phyloP scores from a whole-genome alignment of 2,888 invertebrate species.

The Phrixothrix hirtus region DNA sequence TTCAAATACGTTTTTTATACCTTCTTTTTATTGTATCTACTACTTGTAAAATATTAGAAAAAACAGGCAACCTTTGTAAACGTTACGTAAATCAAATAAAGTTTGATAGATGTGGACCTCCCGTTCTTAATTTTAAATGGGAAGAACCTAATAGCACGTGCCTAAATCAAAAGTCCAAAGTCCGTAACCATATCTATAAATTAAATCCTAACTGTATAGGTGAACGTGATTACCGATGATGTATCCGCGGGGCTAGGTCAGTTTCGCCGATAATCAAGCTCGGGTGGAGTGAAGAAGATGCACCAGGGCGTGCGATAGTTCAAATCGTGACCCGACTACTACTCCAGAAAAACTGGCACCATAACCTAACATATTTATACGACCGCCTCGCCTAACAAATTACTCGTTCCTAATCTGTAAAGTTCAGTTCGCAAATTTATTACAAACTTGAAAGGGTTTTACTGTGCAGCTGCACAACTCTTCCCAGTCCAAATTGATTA shows the following conservation, averaged over 20 bases:
- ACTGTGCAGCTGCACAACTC: too few relatives aligned
- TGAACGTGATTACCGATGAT: constrained; percentile 31
- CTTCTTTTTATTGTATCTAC: constrained; percentile 36
- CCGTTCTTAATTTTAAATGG: too few relatives aligned
- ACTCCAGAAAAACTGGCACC: constrained; percentile 41
- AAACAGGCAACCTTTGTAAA: background rate
- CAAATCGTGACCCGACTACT: constrained; percentile 60
- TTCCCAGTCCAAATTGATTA: too few relatives aligned
- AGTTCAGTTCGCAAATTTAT: too few relatives aligned
- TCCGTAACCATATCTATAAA: constrained; percentile 6
- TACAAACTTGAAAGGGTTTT: too few relatives aligned
- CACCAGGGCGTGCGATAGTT: constrained; percentile 63
- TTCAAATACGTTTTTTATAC: constrained; percentile 48
- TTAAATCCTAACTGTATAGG: constrained; percentile 27
- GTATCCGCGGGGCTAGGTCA: constrained; percentile 34
- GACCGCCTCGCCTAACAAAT: constrained; percentile 14
- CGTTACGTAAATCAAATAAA: background rate
- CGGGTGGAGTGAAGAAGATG: constrained; percentile 37
- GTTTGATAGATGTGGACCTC: too few relatives aligned
- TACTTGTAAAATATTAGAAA: constrained; percentile 3
- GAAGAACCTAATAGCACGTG: too few relatives aligned
- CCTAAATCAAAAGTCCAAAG: background rate
- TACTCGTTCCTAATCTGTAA: background rate
- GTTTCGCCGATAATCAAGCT: constrained; percentile 21
- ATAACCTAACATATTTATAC: constrained; percentile 27